Evolutionary conservation across 2,113 vertebrate species (phyloP), one percentile per base, ranked within the genome.

Genomic region (Silurus meridionalis): DNA sequence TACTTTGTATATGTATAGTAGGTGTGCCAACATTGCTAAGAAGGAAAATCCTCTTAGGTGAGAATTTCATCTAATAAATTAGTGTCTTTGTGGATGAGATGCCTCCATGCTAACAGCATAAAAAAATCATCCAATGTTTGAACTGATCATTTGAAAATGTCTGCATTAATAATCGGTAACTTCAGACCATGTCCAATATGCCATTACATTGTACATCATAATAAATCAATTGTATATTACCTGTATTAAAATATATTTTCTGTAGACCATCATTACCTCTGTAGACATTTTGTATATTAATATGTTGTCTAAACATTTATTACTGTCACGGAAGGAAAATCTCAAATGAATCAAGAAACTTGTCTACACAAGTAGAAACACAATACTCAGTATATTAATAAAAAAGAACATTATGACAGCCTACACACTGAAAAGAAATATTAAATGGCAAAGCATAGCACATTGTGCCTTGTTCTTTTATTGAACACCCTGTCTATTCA

Each of bases 321-420:
- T 75, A 52, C 9, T 75, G 10, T 52, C 72, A 75, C 53, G 72
- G 48, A 75, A 74, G 50, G 72, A n/a, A 52, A 75, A 75, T n/a
- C 10, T 75, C 72, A 53, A 52, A 52, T 21, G 53, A 75, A 75
- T 72, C 69, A 48, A 48, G 46, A 28, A 71, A 21, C 37, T 46
- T 53, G 72, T 75, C 21, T 48, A 15, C 69, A 71, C 69, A 72
- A 72, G 48, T 72, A 72, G 48, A 21, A 50, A 72, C 17, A n/a
- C 72, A 75, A 75, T 75, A 52, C 48, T 71, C 28, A 37, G 13
- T 50, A 72, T 23, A 50, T 23, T 21, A 15, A 69, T 2, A 50
- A 52, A 11, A 75, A 53, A 14, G 11, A 53, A 55, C n/a, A 25
- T n/a, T 57, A 13, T 75, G 52, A 28, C 50, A 15, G 13, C 11